These are phyloP conservation scores for Nezara viridula DNA, from an alignment of 2,888 invertebrate genomes.

Conservation along the genomic window DNA sequence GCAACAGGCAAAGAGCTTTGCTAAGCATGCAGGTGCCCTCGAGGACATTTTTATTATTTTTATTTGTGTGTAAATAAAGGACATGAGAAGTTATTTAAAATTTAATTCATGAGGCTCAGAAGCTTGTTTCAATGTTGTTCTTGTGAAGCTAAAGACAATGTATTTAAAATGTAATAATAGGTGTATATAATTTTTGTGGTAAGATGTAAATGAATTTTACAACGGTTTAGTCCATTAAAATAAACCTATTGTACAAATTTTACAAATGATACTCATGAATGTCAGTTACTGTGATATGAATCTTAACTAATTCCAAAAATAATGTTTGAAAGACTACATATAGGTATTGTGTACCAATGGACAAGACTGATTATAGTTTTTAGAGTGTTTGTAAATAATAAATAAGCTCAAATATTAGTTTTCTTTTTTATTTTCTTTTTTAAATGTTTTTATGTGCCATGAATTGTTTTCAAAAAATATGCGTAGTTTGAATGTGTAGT, in stretches of 20 bases:
- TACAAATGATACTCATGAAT: slow-evolving; percentile 52
- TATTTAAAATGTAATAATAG: slow-evolving; percentile 23
- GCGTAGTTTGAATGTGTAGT: slow-evolving; percentile 24
- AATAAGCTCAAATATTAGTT: slow-evolving; percentile 56
- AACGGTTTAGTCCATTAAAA: slow-evolving; percentile 43
- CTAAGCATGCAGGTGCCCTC: background rate
- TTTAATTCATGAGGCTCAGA: background rate
- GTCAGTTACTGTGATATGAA: slow-evolving; percentile 56
- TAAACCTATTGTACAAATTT: slow-evolving; percentile 43
- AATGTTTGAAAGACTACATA: slow-evolving; percentile 50
- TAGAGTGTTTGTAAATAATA: slow-evolving; percentile 50
- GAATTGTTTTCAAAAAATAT: slow-evolving; percentile 32
- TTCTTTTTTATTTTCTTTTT: slow-evolving; percentile 9
- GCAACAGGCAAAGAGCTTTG: background rate
- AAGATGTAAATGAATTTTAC: background rate
- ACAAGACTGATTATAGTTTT: slow-evolving; percentile 60
- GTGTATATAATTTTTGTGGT: background rate
- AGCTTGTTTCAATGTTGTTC: background rate
- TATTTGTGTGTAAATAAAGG: slow-evolving; percentile 30
- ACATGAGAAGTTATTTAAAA: slow-evolving; percentile 5
- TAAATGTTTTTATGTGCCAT: slow-evolving; percentile 55
- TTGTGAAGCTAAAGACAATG: background rate
- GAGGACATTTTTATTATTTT: background rate
- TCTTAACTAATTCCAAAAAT: slow-evolving; percentile 44
- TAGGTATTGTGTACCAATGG: slow-evolving; percentile 54